Evolutionary conservation across 2,888 invertebrate species (phyloP).

Genomic region (Agrotis clavis): DNA sequence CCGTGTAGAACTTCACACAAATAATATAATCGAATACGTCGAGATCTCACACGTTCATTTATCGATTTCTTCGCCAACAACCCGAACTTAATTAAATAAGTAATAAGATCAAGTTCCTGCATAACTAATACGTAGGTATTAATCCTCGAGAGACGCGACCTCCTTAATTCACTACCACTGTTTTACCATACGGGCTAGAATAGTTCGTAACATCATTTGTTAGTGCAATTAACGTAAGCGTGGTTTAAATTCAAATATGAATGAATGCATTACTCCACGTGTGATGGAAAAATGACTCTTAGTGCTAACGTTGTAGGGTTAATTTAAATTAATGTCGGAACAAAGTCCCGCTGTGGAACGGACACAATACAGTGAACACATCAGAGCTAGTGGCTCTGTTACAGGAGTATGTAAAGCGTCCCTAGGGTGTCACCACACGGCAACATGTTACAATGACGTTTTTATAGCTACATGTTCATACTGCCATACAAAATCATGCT

Average conservation of each 20-base stretch:
- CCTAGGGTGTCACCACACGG: conserved; percentile 68
- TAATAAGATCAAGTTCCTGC: conserved; percentile 76
- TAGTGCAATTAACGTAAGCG: conserved; percentile 64
- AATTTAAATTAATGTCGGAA: conserved; percentile 61
- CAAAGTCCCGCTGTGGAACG: conserved; percentile 57
- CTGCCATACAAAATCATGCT: conserved; percentile 56
- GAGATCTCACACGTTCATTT: conserved; percentile 44
- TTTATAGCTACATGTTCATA: conserved; percentile 66
- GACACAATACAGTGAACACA: conserved; percentile 64
- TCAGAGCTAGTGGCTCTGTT: conserved; percentile 63
- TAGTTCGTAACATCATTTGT: conserved; percentile 63
- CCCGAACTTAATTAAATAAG: conserved; percentile 75
- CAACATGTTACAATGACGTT: conserved; percentile 67
- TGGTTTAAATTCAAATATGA: conserved; percentile 65
- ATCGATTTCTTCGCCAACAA: conserved; percentile 61
- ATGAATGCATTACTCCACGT: conserved; percentile 58
- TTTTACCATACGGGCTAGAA: conserved; percentile 52
- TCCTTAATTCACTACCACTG: conserved; percentile 46
- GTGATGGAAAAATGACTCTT: conserved; percentile 58
- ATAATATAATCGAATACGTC: conserved; percentile 15
- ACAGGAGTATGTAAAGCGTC: conserved; percentile 70
- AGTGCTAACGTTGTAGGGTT: conserved; percentile 50
- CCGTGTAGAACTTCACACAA: conserved; percentile 4
- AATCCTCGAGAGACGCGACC: conserved; percentile 67
- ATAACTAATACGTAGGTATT: conserved; percentile 71